Conservation (phyloP, 2,113 vertebrate species). For the Xiphophorus hellerii region DNA sequence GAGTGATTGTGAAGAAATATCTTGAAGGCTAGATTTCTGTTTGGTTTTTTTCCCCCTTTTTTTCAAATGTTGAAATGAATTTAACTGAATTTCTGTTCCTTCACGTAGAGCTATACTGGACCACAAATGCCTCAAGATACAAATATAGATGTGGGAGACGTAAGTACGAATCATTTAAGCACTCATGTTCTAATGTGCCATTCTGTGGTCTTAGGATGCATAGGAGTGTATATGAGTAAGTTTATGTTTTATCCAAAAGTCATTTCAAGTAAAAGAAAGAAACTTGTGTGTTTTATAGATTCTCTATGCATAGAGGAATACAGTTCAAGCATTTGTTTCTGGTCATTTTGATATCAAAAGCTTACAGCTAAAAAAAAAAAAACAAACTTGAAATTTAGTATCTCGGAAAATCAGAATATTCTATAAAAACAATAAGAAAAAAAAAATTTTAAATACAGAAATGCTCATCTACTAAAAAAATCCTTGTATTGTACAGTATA, state of each 20-base stretch:
- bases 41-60: neutral
- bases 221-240: neutral
- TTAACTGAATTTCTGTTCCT: conserved; percentile 10
- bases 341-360: neutral
- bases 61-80: neutral
- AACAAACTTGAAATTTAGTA: too few species aligned
- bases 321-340: neutral
- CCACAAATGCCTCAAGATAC: conserved; percentile 34
- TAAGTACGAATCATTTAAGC: neutral
- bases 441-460: too few species aligned
- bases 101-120: conserved; percentile 26
- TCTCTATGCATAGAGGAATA: neutral
- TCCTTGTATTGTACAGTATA: too few species aligned
- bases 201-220: neutral
- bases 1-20: neutral
- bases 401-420: too few species aligned
- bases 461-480: too few species aligned
- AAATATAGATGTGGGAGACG: neutral
- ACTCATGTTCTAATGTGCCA: neutral
- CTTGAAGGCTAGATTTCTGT: neutral
- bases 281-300: neutral
- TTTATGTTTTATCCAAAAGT: neutral
- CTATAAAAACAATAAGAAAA: too few species aligned
- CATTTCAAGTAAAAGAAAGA: neutral
- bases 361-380: too few species aligned